These are phyloP conservation scores for Argya squamiceps DNA, from an alignment of 2,797 vertebrate genomes.

Conservation along the genomic window DNA sequence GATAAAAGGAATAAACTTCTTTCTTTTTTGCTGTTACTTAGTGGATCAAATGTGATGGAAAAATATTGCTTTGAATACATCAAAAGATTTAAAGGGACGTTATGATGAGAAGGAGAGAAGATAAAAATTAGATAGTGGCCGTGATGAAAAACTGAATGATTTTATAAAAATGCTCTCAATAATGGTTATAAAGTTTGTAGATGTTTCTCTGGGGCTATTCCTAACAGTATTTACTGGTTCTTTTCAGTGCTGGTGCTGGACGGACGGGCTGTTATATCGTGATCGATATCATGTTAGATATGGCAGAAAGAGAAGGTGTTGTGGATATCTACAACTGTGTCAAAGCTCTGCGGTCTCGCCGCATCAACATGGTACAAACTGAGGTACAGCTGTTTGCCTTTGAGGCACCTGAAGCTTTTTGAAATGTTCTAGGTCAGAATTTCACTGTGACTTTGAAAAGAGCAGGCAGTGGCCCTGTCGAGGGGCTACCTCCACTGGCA, in stretches of 20 bases:
- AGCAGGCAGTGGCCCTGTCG: not conserved
- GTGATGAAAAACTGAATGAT: not conserved
- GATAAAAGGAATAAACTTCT: not conserved
- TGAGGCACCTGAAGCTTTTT: not conserved
- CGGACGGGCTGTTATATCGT: conserved; percentile 98
- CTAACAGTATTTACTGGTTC: not conserved
- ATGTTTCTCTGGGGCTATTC: not conserved
- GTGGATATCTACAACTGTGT: conserved; percentile 99
- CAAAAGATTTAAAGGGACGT: not conserved
- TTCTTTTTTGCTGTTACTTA: not conserved
- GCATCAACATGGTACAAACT: conserved; percentile 98
- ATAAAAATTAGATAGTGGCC: not conserved
- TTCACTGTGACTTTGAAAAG: not conserved
- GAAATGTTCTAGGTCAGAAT: not conserved
- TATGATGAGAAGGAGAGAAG: not conserved
- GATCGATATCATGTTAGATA: conserved; percentile 99
- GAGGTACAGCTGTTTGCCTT: conserved; percentile 71
- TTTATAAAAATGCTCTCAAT: not conserved
- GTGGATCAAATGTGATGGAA: not conserved
- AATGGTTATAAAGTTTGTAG: not conserved
- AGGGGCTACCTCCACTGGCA: not conserved
- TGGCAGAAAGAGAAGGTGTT: conserved; percentile 98
- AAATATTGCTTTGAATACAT: not conserved
- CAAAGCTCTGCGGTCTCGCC: conserved; percentile 93
- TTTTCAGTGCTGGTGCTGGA: conserved; percentile 92